phyloP scores from a whole-genome alignment of 1,140 invertebrate genomes.

The Saxidomus purpurata region DNA sequence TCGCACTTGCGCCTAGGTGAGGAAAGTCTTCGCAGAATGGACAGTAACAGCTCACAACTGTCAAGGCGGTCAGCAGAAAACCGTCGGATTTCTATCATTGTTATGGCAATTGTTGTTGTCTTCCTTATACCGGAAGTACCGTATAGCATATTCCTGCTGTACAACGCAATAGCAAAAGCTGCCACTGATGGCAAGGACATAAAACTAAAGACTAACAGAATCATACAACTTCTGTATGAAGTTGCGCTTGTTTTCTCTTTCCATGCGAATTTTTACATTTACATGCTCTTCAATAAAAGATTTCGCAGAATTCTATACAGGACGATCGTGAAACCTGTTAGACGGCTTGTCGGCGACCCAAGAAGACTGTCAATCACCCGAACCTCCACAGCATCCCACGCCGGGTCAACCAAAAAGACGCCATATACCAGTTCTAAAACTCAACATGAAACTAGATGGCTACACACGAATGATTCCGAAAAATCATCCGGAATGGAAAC shows the following conservation, averaged over 20 bases:
- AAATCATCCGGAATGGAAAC: not conserved
- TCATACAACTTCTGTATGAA: conserved; percentile 32
- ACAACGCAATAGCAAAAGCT: conserved; percentile 9
- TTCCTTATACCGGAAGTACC: conserved; percentile 62
- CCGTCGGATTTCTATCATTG: conserved; percentile 31
- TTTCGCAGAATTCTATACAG: conserved; percentile 29
- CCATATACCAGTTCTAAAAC: not conserved
- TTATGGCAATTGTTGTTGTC: conserved; percentile 23
- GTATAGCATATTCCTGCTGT: conserved; percentile 47
- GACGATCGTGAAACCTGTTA: conserved; percentile 7
- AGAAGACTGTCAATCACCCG: not conserved
- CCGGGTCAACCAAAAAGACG: not conserved
- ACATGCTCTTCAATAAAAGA: conserved; percentile 44
- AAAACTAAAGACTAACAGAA: conserved; percentile 27
- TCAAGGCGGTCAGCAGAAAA: conserved; percentile 13
- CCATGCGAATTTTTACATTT: conserved; percentile 61
- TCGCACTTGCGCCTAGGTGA: not conserved
- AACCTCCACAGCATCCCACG: not conserved
- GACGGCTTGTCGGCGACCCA: not conserved
- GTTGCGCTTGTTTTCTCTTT: conserved; percentile 29
- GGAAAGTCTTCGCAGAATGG: not conserved
- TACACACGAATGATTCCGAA: not conserved
- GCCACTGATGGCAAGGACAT: not conserved
- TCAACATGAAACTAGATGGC: not conserved
- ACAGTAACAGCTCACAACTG: conserved; percentile 13